These are phyloP conservation scores for Helobdella robusta DNA, from an alignment of 2,888 invertebrate species.

Conservation along the genomic window DNA sequence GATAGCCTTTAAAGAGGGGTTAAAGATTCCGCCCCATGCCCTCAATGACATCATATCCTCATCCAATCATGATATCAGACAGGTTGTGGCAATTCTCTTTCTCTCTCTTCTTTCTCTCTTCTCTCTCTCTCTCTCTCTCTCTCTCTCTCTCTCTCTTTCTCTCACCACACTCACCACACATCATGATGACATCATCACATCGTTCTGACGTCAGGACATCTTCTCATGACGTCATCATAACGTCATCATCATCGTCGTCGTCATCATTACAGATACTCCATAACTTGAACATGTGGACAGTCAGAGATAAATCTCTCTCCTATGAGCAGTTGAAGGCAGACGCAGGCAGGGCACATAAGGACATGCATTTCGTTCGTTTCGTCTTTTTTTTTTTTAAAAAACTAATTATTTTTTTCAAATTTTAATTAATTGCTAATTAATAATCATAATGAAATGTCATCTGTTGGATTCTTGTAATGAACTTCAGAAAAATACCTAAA, in stretches of 20 bases:
- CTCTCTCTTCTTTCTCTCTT: background rate
- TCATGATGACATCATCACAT: background rate
- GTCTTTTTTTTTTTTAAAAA: no score
- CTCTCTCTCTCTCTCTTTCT: background rate
- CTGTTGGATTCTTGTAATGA: no score
- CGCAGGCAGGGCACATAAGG: slow-evolving; percentile 63
- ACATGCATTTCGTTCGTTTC: slow-evolving; percentile 63
- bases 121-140: background rate
- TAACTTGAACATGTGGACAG: slow-evolving; percentile 71
- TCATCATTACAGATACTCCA: slow-evolving; percentile 57
- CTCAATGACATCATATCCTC: slow-evolving; percentile 72
- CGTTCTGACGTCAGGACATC: no score
- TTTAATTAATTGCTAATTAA: no score
- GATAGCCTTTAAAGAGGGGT: slow-evolving; percentile 78
- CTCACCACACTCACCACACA: background rate
- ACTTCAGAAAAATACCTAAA: no score
- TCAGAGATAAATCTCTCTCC: slow-evolving; percentile 54
- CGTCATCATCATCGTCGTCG: background rate
- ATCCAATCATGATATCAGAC: slow-evolving; percentile 84
- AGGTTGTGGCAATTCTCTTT: slow-evolving; percentile 54
- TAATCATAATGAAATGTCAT: no score
- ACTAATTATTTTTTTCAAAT: no score
- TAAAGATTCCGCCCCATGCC: slow-evolving; percentile 66
- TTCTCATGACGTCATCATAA: no score
- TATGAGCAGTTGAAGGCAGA: slow-evolving; percentile 55